A percentile compares a stretch with the other conserved stretches of the same genome.
Evolutionary conservation across 1,140 invertebrate genomes (phyloP).

Genomic region (Gyrodactylus salaris): DNA sequence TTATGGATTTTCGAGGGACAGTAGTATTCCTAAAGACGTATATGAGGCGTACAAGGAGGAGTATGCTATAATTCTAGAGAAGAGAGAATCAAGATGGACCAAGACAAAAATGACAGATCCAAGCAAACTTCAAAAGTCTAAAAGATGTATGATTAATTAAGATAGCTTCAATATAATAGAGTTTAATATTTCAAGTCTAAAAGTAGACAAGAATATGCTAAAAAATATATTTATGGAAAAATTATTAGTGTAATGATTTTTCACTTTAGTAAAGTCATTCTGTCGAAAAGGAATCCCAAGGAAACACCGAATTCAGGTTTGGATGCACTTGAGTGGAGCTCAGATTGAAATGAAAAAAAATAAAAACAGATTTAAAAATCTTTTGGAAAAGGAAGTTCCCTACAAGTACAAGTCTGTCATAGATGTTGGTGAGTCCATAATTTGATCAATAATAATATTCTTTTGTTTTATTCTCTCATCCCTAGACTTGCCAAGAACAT

Average conservation of each 20-base stretch:
- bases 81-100: neutral
- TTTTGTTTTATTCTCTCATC: neutral
- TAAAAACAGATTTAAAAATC: neutral
- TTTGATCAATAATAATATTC: too few species aligned
- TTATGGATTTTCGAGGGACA: neutral
- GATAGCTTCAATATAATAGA: too few species aligned
- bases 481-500: neutral
- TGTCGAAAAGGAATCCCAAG: neutral
- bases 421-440: too few species aligned
- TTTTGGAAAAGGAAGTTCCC: neutral
- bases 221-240: too few species aligned
- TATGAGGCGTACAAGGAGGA: neutral
- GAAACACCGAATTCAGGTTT: neutral
- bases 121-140: neutral
- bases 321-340: neutral
- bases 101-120: neutral
- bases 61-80: neutral
- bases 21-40: neutral
- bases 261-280: neutral
- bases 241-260: too few species aligned
- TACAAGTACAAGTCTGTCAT: neutral
- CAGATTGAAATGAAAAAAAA: neutral
- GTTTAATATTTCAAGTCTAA: too few species aligned
- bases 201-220: too few species aligned
- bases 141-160: too few species aligned